Percentiles rank a stretch among this genome's conserved stretches.
Evolutionary conservation across 37 sponge, comb jelly and placozoan species (phyloP).

Genomic region (Trichoplax adhaerens): DNA sequence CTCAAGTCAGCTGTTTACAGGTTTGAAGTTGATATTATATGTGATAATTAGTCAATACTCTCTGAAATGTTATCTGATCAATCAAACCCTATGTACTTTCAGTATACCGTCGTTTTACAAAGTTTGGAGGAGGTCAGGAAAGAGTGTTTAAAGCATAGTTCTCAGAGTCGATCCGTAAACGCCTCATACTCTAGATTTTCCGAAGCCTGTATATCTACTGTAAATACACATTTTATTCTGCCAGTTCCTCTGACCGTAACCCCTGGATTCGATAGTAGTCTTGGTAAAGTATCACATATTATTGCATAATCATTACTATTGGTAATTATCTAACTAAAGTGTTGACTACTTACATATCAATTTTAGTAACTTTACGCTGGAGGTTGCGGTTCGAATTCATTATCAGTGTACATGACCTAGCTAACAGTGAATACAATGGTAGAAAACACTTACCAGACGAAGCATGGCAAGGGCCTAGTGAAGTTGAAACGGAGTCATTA

Average conservation of each 20-base stretch:
- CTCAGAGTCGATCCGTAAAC: slow-evolving; percentile 4
- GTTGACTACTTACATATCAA: no score
- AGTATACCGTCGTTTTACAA: slow-evolving; percentile 29
- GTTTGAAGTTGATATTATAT: slow-evolving; percentile 2
- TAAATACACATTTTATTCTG: slow-evolving; percentile 36
- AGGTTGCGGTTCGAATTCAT: slow-evolving; percentile 55
- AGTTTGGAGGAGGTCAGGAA: slow-evolving; percentile 26
- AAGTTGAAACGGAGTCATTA: slow-evolving; percentile 15
- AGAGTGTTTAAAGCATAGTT: slow-evolving; percentile 9
- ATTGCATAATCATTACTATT: no score
- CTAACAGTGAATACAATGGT: no score
- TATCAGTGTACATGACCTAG: not conserved
- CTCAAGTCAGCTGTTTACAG: slow-evolving; percentile 43
- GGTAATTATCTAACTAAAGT: no score
- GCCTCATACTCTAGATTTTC: slow-evolving; percentile 20
- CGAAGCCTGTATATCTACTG: slow-evolving; percentile 38
- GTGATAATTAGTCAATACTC: no score
- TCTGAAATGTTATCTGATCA: no score
- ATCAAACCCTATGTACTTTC: not conserved
- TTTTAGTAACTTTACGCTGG: slow-evolving; percentile 39
- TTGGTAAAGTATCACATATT: slow-evolving; percentile 11
- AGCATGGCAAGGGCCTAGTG: slow-evolving; percentile 8
- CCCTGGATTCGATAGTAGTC: slow-evolving; percentile 26
- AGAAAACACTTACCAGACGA: slow-evolving; percentile 8
- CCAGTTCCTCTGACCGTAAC: slow-evolving; percentile 39